A percentile compares a stretch with the other conserved stretches of the same genome.
These are phyloP conservation scores for Cossypha caffra DNA, from an alignment of 2,797 vertebrate genomes.

Conservation along the genomic window DNA sequence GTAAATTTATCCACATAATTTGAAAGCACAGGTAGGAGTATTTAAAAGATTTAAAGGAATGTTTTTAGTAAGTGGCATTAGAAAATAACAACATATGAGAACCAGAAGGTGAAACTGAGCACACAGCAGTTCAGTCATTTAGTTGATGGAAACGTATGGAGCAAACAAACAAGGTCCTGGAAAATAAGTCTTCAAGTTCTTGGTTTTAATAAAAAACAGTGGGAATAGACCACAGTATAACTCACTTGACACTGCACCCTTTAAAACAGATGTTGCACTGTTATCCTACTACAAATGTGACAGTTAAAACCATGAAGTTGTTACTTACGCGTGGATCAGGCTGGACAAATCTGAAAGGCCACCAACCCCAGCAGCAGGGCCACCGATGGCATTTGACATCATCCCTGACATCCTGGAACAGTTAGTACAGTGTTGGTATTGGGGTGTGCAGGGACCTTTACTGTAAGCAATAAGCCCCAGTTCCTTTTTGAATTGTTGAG, in stretches of 20 bases:
- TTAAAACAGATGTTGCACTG: neutral
- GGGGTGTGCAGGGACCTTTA: neutral
- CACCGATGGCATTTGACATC: constrained; percentile 96
- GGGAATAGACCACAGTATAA: neutral
- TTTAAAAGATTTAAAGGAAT: neutral
- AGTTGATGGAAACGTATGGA: neutral
- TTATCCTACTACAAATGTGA: neutral
- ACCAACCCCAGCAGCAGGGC: constrained; percentile 92
- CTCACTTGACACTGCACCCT: neutral
- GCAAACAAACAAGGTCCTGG: neutral
- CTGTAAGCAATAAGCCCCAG: neutral
- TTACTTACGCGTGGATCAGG: constrained; percentile 95
- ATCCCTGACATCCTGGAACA: constrained; percentile 94
- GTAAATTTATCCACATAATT: neutral
- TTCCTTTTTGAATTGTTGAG: neutral
- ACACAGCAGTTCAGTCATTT: neutral
- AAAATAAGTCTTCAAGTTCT: neutral
- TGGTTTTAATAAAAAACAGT: neutral
- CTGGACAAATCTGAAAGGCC: constrained; percentile 95
- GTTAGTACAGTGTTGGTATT: neutral
- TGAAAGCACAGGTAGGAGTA: neutral
- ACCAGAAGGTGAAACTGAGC: neutral
- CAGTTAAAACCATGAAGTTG: neutral
- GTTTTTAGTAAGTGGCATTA: neutral
- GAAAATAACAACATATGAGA: neutral